These are phyloP conservation scores for Lanistes nyassanus DNA, from an alignment of 1,140 invertebrate genomes.

Conservation along the genomic window DNA sequence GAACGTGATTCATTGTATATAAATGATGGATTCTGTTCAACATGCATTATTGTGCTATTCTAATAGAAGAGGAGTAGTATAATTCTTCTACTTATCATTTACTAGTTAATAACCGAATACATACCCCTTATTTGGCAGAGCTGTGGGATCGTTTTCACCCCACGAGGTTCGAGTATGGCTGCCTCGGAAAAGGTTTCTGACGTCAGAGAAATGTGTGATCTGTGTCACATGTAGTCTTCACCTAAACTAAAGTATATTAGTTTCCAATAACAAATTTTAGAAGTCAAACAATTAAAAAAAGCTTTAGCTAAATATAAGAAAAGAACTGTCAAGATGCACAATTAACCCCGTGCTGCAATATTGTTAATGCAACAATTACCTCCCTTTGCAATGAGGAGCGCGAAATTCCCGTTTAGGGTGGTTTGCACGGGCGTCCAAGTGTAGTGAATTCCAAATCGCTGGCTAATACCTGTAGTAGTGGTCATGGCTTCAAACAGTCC, in stretches of 20 bases:
- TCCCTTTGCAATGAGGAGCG: neutral
- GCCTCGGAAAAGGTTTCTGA: conserved; percentile 39
- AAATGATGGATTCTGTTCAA: too few species aligned
- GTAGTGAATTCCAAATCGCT: neutral
- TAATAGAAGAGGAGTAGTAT: neutral
- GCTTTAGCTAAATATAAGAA: neutral
- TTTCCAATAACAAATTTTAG: neutral
- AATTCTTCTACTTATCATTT: neutral
- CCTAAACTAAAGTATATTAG: conserved; percentile 18
- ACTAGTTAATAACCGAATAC: conserved; percentile 1
- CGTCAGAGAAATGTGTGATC: conserved; percentile 39
- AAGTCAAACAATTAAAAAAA: neutral
- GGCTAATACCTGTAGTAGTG: too few species aligned
- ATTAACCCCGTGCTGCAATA: neutral
- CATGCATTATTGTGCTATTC: neutral
- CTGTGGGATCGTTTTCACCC: conserved; percentile 28
- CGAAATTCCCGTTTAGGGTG: conserved; percentile 19
- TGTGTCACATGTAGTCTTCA: conserved; percentile 13
- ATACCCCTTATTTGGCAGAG: neutral
- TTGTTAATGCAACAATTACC: neutral
- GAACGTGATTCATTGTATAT: too few species aligned
- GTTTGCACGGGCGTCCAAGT: conserved; percentile 13
- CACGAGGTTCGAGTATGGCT: conserved; percentile 47
- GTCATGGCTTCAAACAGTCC: conserved; percentile 19
- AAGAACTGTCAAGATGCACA: neutral